These are phyloP conservation scores for Bruchidius siliquastri DNA, from an alignment of 2,888 invertebrate species.

Conservation along the genomic window DNA sequence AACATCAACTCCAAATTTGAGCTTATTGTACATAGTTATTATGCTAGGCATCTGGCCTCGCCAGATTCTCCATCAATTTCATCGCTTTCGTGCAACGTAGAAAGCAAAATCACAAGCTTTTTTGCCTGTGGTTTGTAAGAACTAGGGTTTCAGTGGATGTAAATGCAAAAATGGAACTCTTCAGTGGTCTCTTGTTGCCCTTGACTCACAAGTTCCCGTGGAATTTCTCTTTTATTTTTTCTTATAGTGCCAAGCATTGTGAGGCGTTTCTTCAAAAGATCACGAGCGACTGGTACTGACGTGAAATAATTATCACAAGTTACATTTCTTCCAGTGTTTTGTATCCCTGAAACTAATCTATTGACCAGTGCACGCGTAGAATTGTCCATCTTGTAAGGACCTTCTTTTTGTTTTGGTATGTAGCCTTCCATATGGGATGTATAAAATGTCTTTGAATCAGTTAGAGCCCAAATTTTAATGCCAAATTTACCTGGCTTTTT, in stretches of 20 bases:
- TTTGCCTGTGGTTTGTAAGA: not conserved
- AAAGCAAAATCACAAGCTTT: not conserved
- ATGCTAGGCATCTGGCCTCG: not conserved
- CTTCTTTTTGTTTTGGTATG: not conserved
- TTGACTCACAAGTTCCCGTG: not conserved
- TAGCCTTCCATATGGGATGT: slow-evolving; percentile 3
- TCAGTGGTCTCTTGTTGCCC: not conserved
- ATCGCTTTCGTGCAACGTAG: not conserved
- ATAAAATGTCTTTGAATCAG: slow-evolving; percentile 3
- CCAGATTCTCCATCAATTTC: not conserved
- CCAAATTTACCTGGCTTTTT: slow-evolving; percentile 4
- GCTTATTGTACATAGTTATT: not conserved
- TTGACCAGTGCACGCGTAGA: slow-evolving; percentile 1
- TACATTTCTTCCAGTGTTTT: slow-evolving; percentile 3
- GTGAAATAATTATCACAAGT: slow-evolving; percentile 2
- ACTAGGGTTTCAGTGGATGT: not conserved
- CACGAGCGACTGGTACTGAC: not conserved
- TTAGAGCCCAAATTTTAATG: slow-evolving; percentile 4
- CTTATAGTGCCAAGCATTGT: not conserved
- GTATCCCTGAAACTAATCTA: slow-evolving; percentile 1
- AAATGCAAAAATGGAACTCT: not conserved
- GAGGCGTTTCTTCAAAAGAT: not conserved
- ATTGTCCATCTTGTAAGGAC: slow-evolving; percentile 2
- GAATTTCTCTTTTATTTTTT: not conserved
- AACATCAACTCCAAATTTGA: not conserved